Percentiles rank a stretch among this genome's conserved stretches.
Evolutionary conservation across 2,797 vertebrate genomes (phyloP).

Genomic region (Xiphorhynchus erythropygius): DNA sequence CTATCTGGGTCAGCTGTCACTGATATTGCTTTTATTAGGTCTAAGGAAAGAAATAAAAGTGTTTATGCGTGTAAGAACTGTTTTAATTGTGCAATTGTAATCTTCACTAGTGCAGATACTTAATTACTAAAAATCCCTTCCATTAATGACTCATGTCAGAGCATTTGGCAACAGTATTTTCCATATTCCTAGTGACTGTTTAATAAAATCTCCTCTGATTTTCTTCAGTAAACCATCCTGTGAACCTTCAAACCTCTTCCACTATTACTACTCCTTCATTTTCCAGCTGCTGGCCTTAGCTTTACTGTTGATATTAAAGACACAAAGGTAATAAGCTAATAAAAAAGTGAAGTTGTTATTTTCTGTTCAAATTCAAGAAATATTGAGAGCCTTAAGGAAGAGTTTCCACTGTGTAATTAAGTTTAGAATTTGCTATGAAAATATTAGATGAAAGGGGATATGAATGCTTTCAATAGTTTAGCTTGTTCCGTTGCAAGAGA

Average conservation of each 20-base stretch:
- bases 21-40: background rate
- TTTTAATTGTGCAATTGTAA: background rate
- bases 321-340: background rate
- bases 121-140: background rate
- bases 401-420: conserved; percentile 6
- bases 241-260: background rate
- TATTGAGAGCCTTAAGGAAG: conserved; percentile 10
- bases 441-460: background rate
- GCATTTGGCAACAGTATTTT: background rate
- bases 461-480: background rate
- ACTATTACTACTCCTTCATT: background rate
- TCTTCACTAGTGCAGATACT: background rate
- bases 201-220: background rate
- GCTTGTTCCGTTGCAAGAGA: background rate
- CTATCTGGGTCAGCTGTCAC: background rate
- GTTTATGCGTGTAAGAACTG: background rate
- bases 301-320: background rate
- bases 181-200: background rate
- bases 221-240: background rate
- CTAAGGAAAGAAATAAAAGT: background rate
- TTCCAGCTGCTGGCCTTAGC: background rate
- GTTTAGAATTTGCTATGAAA: background rate
- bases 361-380: conserved; percentile 3
- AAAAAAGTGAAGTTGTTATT: background rate
- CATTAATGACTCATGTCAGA: background rate